A percentile compares a stretch with the other conserved stretches of the same genome.
Evolutionary conservation across 2,113 vertebrate species (phyloP).

Genomic region (Lampris incognitus): DNA sequence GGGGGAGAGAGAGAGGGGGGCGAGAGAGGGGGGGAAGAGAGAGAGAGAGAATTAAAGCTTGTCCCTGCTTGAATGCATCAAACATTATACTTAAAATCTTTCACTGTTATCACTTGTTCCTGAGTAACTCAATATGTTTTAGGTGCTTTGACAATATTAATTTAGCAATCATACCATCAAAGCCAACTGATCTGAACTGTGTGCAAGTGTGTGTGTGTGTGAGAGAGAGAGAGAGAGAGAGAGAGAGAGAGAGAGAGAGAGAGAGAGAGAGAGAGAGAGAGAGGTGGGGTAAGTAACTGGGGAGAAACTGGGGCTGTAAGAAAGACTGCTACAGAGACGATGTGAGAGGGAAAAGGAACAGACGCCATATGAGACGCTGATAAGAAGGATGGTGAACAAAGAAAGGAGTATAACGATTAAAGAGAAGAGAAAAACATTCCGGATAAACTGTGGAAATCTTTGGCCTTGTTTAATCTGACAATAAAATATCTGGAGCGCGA

Average conservation of each 20-base stretch:
- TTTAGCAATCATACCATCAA: no score
- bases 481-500: conserved; percentile 19
- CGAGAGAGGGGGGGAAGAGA: no score
- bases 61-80: no score
- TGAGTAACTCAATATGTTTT: no score
- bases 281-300: neutral
- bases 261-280: neutral
- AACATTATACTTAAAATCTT: no score
- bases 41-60: no score
- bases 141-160: no score
- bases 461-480: neutral
- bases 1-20: no score
- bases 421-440: neutral
- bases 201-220: neutral
- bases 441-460: conserved; percentile 7
- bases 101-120: no score
- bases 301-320: neutral
- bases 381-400: conserved; percentile 13
- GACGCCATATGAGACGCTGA: neutral
- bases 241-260: neutral
- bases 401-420: neutral
- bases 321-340: neutral
- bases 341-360: neutral
- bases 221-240: neutral
- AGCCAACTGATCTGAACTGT: no score